Percentiles rank a stretch among this genome's conserved stretches.
These are phyloP conservation scores for Matsumyia berberina DNA, from an alignment of 2,888 invertebrate species.

Conservation along the genomic window DNA sequence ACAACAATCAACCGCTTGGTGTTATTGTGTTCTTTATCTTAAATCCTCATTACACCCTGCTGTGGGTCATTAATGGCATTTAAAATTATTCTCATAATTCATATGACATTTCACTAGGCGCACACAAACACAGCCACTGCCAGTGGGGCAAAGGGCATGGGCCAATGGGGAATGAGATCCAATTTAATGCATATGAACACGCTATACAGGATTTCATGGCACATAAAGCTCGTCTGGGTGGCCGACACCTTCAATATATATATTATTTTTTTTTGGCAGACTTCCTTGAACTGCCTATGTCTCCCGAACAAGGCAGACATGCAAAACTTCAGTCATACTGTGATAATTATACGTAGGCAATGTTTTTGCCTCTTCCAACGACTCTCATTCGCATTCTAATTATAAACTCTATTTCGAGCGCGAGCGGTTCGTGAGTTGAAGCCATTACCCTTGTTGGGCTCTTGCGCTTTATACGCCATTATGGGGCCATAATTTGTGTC, in stretches of 20 bases:
- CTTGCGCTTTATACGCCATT: constrained; percentile 69
- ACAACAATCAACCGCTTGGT: constrained; percentile 54
- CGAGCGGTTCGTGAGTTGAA: constrained; percentile 55
- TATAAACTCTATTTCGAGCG: constrained; percentile 59
- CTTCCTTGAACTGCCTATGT: constrained; percentile 9
- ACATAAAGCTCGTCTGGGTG: constrained; percentile 57
- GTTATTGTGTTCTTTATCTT: constrained; percentile 63
- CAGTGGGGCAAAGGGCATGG: too few species aligned
- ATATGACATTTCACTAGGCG: constrained; percentile 59
- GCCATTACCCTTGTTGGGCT: constrained; percentile 68
- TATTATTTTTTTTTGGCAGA: constrained; percentile 16
- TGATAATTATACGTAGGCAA: constrained; percentile 36
- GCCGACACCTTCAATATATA: constrained; percentile 65
- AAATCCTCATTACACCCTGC: constrained; percentile 63
- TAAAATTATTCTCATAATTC: constrained; percentile 70
- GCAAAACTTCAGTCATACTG: constrained; percentile 43
- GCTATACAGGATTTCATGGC: constrained; percentile 55
- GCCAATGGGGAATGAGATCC: constrained; percentile 40
- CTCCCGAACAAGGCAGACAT: constrained; percentile 39
- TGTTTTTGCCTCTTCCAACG: constrained; percentile 30
- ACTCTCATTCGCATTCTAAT: constrained; percentile 64
- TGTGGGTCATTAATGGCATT: constrained; percentile 67
- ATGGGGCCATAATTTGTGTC: constrained; percentile 68
- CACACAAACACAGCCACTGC: not conserved
- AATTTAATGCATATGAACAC: constrained; percentile 72